These are phyloP conservation scores for Neosilurus hyrtlii DNA, from an alignment of 2,797 vertebrate species.

Conservation along the genomic window DNA sequence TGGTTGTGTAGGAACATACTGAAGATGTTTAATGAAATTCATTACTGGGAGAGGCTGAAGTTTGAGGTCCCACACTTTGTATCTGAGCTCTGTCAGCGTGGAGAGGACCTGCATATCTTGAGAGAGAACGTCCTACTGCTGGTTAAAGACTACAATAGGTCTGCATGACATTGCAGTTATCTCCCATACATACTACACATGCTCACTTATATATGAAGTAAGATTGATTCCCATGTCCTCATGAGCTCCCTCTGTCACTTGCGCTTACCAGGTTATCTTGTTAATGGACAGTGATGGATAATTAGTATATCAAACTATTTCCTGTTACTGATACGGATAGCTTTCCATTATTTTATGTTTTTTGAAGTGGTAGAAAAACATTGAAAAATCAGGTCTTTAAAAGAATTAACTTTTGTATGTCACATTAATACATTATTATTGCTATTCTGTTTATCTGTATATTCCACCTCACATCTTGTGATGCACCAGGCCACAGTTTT, in stretches of 20 bases:
- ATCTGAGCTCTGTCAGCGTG: slow-evolving; percentile 71
- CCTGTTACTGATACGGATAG: neutral
- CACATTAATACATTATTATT: too few species aligned
- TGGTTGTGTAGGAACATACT: slow-evolving; percentile 69
- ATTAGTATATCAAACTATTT: neutral
- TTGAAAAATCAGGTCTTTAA: neutral
- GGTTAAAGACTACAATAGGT: slow-evolving; percentile 84
- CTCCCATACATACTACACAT: neutral
- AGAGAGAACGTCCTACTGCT: slow-evolving; percentile 78
- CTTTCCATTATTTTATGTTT: neutral
- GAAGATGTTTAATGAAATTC: slow-evolving; percentile 78
- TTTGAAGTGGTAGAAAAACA: neutral
- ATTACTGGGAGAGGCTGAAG: slow-evolving; percentile 81
- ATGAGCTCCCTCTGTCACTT: neutral
- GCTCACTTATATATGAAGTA: neutral
- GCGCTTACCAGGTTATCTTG: neutral
- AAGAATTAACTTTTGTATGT: neutral
- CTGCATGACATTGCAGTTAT: slow-evolving; percentile 11
- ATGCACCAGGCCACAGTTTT: too few species aligned
- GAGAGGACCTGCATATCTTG: slow-evolving; percentile 75
- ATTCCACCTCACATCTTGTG: too few species aligned
- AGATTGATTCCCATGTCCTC: neutral
- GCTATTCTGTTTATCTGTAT: too few species aligned
- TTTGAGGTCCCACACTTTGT: slow-evolving; percentile 80
- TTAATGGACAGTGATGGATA: neutral